Evolutionary conservation across 1,140 invertebrate genomes (phyloP), one percentile per base, ranked within the genome.

Genomic region (Micrasema minimum): DNA sequence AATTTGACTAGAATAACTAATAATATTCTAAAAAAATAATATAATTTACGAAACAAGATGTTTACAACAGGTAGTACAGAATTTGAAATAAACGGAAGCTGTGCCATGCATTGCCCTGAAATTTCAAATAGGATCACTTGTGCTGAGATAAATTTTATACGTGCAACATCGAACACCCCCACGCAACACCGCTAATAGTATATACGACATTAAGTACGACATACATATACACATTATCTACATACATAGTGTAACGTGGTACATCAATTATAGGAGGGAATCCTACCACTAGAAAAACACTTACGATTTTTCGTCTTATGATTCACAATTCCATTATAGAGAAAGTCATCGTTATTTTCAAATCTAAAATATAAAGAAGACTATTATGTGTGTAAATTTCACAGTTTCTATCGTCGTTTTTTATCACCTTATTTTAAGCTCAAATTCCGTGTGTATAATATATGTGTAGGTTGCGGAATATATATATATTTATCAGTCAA

Each of bases 141-240:
- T 16, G 2, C 53, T 57, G 14, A 57, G 12, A 6, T n/a, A 50
- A 65, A 57, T 71, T 70, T 67, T n/a, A 64, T 66, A n/a, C 72
- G 68, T 74, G 72, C 72, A 74, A 67, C 26, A 45, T 69, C 65
- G 41, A 22, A 45, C 67, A 43, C 46, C 68, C 68, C 59, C n/a
- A 70, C 57, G 57, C 68, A 31, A 10, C 14, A 26, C 22, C 14
- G 18, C 31, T 37, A 57, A 35, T 35, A 57, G 26, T 57, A 57
- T 43, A 45, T 53, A 20, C 57, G 37, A 55, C 16, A 26, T 57
- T 31, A 22, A 18, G 31, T 50, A 50, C 62, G 26, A 65, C 41
- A 57, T 57, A 16, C 20, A 57, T 31, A 57, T 57, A 57, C 35
- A 57, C 53, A 57, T 51, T 12, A 45, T 45, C n/a, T 18, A 51